Conservation (phyloP, 2,797 vertebrate species). For the Nannoperca australis region DNA sequence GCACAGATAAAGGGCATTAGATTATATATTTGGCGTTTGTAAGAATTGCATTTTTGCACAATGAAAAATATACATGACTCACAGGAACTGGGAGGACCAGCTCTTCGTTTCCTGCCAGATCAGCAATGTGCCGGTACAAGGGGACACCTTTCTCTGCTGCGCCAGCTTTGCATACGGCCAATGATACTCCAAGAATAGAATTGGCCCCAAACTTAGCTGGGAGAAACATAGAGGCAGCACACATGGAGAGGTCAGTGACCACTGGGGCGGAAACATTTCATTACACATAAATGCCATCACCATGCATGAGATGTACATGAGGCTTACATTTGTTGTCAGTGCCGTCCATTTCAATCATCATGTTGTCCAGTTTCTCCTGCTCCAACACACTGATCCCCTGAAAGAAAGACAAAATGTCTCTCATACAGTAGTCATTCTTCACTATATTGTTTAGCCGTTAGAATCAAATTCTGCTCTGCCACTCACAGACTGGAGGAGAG, state of each 20-base stretch:
- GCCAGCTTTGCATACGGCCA: slow-evolving; percentile 94
- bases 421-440: background rate
- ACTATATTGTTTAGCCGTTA: background rate
- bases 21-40: background rate
- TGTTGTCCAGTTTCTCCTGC: slow-evolving; percentile 93
- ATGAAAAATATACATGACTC: slow-evolving; percentile 61
- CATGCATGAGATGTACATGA: background rate
- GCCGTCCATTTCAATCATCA: slow-evolving; percentile 96
- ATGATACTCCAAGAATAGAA: slow-evolving; percentile 92
- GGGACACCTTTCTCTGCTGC: slow-evolving; percentile 92
- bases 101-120: slow-evolving; percentile 92
- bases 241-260: slow-evolving; percentile 23
- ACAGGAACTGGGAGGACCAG: slow-evolving; percentile 94
- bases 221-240: slow-evolving; percentile 48
- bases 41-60: background rate
- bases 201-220: slow-evolving; percentile 94
- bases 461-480: background rate
- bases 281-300: background rate
- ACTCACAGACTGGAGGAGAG: slow-evolving; percentile 92
- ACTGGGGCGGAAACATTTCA: slow-evolving; percentile 45
- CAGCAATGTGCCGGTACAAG: slow-evolving; percentile 93
- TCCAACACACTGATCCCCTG: slow-evolving; percentile 91
- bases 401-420: slow-evolving; percentile 34
- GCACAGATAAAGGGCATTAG: background rate
- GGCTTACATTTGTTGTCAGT: slow-evolving; percentile 94